A percentile compares a stretch with the other conserved stretches of the same genome.
Evolutionary conservation across 92 coral and sea anemone genomes (phyloP).

Genomic region (Epizoanthus ramosus): DNA sequence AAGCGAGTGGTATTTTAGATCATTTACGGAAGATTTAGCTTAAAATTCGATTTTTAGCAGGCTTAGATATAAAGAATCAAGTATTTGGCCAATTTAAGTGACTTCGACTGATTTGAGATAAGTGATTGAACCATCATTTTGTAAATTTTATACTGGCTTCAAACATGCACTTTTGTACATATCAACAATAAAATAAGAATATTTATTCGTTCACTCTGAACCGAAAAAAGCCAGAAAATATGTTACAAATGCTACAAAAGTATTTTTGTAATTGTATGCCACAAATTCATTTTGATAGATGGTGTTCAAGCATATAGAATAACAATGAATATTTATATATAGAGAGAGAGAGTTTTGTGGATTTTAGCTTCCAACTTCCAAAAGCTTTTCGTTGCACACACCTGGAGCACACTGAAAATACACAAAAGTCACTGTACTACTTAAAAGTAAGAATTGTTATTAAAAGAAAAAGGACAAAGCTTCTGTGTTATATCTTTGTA

Average conservation of each 20-base stretch:
- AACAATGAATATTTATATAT: conserved; percentile 4
- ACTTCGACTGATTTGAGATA: neutral
- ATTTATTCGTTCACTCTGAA: conserved; percentile 3
- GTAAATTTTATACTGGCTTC: conserved; percentile 33
- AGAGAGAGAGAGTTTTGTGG: neutral
- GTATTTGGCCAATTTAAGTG: neutral
- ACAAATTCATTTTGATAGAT: conserved; percentile 10
- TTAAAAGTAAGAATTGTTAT: neutral
- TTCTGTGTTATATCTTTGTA: neutral
- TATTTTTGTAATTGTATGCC: conserved; percentile 40
- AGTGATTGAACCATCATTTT: neutral
- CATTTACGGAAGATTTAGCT: neutral
- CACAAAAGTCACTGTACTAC: conserved; percentile 7
- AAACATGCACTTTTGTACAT: conserved; percentile 13
- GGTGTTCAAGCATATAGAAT: neutral
- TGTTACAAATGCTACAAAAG: neutral
- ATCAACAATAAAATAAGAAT: conserved; percentile 1
- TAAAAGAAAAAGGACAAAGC: neutral
- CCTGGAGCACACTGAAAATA: neutral
- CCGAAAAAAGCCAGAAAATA: neutral
- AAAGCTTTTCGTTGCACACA: conserved; percentile 11
- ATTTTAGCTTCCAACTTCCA: neutral
- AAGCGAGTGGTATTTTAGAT: neutral
- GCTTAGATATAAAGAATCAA: neutral
- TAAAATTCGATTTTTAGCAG: neutral